Evolutionary conservation across 2,113 vertebrate species (phyloP), one percentile per base, ranked within the genome.

Genomic region (Pluvialis apricaria): DNA sequence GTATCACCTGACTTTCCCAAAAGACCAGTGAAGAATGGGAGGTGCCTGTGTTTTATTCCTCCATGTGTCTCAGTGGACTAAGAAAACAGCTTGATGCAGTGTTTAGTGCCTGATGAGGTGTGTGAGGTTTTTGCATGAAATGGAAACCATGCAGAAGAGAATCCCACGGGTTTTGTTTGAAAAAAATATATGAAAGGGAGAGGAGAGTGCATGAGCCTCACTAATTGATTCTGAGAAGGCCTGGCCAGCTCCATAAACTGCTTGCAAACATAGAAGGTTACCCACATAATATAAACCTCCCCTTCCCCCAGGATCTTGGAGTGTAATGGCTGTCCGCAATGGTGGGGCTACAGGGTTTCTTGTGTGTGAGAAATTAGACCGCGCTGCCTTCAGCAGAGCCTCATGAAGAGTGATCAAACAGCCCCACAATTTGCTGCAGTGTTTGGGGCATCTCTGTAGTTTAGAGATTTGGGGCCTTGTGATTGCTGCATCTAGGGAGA

Each of bases 211-310:
- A 91, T 92, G 61, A 95, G 69, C 60, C 73, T 84, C 57, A 18
- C 80, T 96, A 95, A 97, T 97, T 91, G 95, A 91, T 94, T 88
- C 73, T 79, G 94, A 88, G 91, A 78, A 86, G 40, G 72, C 44
- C 49, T 64, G 36, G 91, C 90, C 91, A 92, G 71, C 36, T 96
- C 57, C 36, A 49, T 86, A 71, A 78, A 22, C 60, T 92, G 79
- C 71, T 55, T 83, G 82, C 65, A 88, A 90, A 88, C 36, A 52
- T n/a, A 64, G 40, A 69, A 69, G 17, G 49, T 32, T 93, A 44
- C 28, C 29, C 64, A 82, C 18, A 18, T 49, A 51, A 55, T 36
- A 68, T 11, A 93, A 93, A 58, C 12, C 25, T n/a, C 29, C 24
- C 24, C 25, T 58, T 93, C 61, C 68, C 76, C 13, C 31, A 54